Evolutionary conservation across 2,888 invertebrate genomes (phyloP).

Genomic region (Pteria penguin): DNA sequence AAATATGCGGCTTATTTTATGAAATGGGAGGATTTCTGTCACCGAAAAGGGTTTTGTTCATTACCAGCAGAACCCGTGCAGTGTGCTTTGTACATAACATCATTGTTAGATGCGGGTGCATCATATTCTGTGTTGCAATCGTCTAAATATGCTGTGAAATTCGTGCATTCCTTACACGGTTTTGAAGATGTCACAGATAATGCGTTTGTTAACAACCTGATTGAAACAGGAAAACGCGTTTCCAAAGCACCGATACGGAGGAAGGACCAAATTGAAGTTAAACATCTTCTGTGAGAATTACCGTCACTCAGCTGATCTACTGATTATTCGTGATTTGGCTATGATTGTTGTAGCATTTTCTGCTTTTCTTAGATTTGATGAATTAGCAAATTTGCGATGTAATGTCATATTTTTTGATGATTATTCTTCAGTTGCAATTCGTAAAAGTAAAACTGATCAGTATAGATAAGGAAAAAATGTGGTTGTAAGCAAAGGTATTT

Average conservation of each 20-base stretch:
- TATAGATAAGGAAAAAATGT: not conserved
- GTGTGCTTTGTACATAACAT: no score
- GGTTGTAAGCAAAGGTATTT: conserved; percentile 4
- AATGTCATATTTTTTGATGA: not conserved
- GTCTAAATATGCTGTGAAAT: no score
- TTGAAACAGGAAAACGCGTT: no score
- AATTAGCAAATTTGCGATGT: not conserved
- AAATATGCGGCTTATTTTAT: no score
- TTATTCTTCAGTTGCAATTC: not conserved
- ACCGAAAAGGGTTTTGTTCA: no score
- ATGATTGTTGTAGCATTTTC: conserved; percentile 6
- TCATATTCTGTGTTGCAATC: no score
- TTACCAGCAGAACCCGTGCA: no score
- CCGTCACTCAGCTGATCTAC: not conserved
- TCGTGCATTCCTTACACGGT: no score
- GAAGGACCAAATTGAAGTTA: not conserved
- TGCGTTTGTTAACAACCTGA: not conserved
- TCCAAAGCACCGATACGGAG: not conserved
- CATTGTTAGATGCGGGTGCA: no score
- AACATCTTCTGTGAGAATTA: not conserved
- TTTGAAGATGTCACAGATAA: not conserved
- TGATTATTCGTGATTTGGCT: not conserved
- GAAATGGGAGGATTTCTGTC: no score
- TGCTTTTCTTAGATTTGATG: conserved; percentile 10
- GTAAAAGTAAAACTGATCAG: conserved; percentile 18